Base-by-base conservation (phyloP, 2,888 invertebrate genomes). In the Caenorhabditis angaria region DNA sequence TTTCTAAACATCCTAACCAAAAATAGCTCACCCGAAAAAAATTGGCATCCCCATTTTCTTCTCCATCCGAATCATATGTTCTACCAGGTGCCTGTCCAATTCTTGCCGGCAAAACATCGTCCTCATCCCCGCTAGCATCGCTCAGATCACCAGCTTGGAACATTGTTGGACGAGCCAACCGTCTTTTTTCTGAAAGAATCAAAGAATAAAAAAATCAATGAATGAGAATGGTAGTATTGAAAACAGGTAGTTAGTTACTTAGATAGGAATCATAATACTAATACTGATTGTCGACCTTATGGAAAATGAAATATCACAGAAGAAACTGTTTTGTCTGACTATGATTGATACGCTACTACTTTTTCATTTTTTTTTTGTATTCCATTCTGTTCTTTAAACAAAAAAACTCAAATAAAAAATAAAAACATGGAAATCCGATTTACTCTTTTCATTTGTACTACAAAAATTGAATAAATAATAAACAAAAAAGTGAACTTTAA, bases 71-170 rank as follows among this genome's bases (percentile, higher is more conserved):
- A 12, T 72, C 72, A 29, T 58, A 57, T 12, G 72, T 61, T 32
- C 72, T 50, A 0, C 64, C 67, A 4, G 28, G 35, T 14, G 67
- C 64, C 22, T 67, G 64, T 1, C 72, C 72, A 10, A 72, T 67
- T 67, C 58, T 29, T 12, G 72, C 72, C 2, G 72, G 72, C 5
- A 54, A 8, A 10, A 65, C 56, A 0, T 72, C 72, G 8, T 72
- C 72, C 41, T 72, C 72, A 41, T 72, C 72, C 12, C 67, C 61
- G 27, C 72, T 72, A 20, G 55, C 51, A 41, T 72, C 72, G 47
- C 72, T 72, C 53, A 68, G 48, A 5, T 72, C 60, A 41, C 72
- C 72, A n/a, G 64, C 72, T 61, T 64, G 67, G 29, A 72, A 72
- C 72, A 72, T 72, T 29, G 64, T 48, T 4, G 64, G 22, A 27